A percentile compares a stretch with the other conserved stretches of the same genome.
Evolutionary conservation across 2,113 vertebrate species (phyloP).

Genomic region (Hepsetus odoe): DNA sequence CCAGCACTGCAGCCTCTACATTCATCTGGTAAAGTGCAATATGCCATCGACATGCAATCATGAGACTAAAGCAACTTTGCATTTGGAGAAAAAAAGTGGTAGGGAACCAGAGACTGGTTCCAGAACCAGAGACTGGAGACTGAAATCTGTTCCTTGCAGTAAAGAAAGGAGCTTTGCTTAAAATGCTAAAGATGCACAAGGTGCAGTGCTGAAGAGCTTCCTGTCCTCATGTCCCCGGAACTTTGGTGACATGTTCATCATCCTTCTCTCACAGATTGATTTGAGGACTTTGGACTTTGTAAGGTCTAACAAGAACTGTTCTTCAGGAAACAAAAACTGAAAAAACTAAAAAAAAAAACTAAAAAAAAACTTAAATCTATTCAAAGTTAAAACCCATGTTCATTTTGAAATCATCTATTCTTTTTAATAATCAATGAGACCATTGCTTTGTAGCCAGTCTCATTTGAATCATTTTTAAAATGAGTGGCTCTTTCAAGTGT

Average conservation of each 20-base stretch:
- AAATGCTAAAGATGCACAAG: not conserved
- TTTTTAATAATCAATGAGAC: not conserved
- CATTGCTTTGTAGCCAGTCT: too few species aligned
- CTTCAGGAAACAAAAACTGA: too few species aligned
- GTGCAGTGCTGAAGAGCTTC: not conserved
- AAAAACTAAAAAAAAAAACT: too few species aligned
- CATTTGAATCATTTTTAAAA: not conserved
- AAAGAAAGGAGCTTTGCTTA: not conserved
- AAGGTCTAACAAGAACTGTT: too few species aligned
- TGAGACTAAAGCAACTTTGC: conserved; percentile 27
- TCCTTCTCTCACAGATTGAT: too few species aligned
- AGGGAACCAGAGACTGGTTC: not conserved
- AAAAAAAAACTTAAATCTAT: too few species aligned
- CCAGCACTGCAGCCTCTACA: conserved; percentile 31
- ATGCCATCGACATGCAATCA: conserved; percentile 45
- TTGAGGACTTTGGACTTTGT: too few species aligned
- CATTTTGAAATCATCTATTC: too few species aligned
- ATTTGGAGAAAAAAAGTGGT: not conserved
- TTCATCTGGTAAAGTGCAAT: conserved; percentile 32
- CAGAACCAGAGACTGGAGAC: too few species aligned
- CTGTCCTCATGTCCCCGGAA: not conserved
- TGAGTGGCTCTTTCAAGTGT: not conserved
- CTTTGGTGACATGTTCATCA: too few species aligned
- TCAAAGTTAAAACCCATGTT: too few species aligned
- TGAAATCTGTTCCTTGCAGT: conserved; percentile 5